These are phyloP conservation scores for Microtus pennsylvanicus DNA, from an alignment of 2,113 vertebrate species.

Conservation along the genomic window DNA sequence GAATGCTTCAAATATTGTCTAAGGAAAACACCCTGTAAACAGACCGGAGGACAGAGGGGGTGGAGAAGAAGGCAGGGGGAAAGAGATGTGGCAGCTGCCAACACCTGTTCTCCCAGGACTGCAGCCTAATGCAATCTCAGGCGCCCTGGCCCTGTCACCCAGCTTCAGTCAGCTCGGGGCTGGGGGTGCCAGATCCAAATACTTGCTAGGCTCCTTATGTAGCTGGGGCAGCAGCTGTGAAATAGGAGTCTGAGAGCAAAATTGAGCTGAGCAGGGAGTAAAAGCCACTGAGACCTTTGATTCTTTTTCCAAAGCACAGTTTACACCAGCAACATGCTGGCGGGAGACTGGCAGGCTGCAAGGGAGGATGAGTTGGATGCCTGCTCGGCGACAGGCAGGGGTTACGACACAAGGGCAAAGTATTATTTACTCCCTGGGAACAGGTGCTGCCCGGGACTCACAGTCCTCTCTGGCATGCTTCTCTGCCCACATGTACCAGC, in stretches of 20 bases:
- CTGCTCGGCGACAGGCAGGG: slow-evolving; percentile 54
- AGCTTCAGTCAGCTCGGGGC: not conserved
- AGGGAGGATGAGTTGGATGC: slow-evolving; percentile 40
- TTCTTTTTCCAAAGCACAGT: slow-evolving; percentile 49
- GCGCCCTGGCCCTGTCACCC: not conserved
- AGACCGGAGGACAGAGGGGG: slow-evolving; percentile 19
- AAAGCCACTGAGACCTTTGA: slow-evolving; percentile 39
- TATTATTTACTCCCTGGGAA: slow-evolving; percentile 73
- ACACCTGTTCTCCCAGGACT: slow-evolving; percentile 70
- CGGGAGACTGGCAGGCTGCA: not conserved
- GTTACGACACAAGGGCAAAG: slow-evolving; percentile 63
- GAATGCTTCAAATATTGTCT: slow-evolving; percentile 70
- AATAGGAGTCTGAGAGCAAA: not conserved
- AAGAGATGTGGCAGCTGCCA: slow-evolving; percentile 11
- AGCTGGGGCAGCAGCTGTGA: slow-evolving; percentile 54
- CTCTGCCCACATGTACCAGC: slow-evolving; percentile 52
- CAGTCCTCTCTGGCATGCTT: not conserved
- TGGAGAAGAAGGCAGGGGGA: not conserved
- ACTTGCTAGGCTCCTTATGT: not conserved
- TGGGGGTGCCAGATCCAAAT: not conserved
- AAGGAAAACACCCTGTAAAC: slow-evolving; percentile 61
- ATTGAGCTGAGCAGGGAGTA: not conserved
- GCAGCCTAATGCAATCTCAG: not conserved
- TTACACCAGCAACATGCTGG: not conserved
- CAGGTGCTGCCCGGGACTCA: slow-evolving; percentile 71